phyloP scores from a whole-genome alignment of 2,888 invertebrate species.

The Acheta domesticus region DNA sequence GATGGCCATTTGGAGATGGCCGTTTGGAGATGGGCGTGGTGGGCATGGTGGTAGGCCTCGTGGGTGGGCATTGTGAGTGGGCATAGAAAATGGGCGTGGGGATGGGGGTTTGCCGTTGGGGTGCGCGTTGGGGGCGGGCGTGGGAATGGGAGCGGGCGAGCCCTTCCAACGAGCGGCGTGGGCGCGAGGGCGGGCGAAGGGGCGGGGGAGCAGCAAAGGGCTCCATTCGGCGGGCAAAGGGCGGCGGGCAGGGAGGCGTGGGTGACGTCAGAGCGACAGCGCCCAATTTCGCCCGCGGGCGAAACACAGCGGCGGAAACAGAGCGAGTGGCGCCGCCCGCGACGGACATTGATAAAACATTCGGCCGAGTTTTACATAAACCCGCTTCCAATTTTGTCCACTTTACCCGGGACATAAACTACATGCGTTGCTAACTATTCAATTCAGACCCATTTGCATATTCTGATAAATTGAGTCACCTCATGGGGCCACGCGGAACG shows the following conservation, averaged over 20 bases:
- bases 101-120: no score
- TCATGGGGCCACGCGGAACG: not conserved
- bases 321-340: not conserved
- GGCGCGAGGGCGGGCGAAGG: not conserved
- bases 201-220: not conserved
- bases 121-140: no score
- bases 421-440: slow-evolving; percentile 18
- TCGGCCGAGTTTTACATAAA: slow-evolving; percentile 1
- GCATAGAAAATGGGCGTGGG: no score
- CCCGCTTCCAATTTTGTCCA: slow-evolving; percentile 18
- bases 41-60: no score
- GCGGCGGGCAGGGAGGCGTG: not conserved
- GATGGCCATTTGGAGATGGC: accelerated
- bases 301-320: not conserved
- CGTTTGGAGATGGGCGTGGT: no score
- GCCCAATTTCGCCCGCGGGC: not conserved
- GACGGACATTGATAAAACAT: slow-evolving; percentile 7
- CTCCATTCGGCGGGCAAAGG: not conserved
- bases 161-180: no score
- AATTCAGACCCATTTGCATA: slow-evolving; percentile 1
- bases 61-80: no score
- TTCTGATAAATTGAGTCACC: slow-evolving; percentile 5
- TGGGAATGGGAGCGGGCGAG: no score
- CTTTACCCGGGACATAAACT: slow-evolving; percentile 3
- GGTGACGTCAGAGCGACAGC: not conserved